phyloP scores from a whole-genome alignment of 2,797 vertebrate genomes.

The Stomatorhinus walkeri region DNA sequence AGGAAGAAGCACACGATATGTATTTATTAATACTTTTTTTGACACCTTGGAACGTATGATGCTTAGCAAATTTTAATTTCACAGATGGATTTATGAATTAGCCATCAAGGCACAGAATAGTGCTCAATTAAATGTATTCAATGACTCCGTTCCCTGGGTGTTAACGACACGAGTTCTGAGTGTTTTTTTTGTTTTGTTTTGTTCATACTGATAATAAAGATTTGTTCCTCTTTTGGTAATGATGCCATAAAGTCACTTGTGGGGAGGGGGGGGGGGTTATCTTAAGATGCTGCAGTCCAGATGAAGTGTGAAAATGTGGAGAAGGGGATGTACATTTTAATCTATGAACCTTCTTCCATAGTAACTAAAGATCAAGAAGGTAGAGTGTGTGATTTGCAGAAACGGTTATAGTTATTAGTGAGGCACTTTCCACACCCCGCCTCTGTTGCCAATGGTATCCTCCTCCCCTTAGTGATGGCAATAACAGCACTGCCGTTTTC shows the following conservation, averaged over 20 bases:
- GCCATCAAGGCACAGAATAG: slow-evolving; percentile 40
- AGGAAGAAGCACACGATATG: slow-evolving; percentile 23
- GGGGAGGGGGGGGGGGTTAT: too few relatives aligned
- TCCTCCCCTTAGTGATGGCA: too few relatives aligned
- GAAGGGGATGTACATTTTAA: neutral
- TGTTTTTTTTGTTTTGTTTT: slow-evolving; percentile 23
- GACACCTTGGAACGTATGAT: slow-evolving; percentile 33
- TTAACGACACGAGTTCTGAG: slow-evolving; percentile 41
- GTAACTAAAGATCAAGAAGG: neutral
- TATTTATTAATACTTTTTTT: slow-evolving; percentile 35
- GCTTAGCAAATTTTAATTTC: slow-evolving; percentile 43
- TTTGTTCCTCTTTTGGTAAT: slow-evolving; percentile 16
- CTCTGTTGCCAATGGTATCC: too few relatives aligned
- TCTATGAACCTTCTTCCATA: neutral
- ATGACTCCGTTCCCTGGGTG: slow-evolving; percentile 36
- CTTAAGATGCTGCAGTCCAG: neutral
- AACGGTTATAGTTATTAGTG: neutral
- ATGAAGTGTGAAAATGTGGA: neutral
- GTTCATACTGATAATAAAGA: slow-evolving; percentile 23
- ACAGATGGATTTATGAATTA: slow-evolving; percentile 40
- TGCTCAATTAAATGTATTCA: slow-evolving; percentile 47
- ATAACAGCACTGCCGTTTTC: too few relatives aligned
- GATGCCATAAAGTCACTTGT: neutral
- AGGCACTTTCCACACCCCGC: too few relatives aligned
- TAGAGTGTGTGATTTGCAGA: neutral